A percentile compares a stretch with the other conserved stretches of the same genome.
These are phyloP conservation scores for Pseudolaguvia tuberculata DNA, from an alignment of 2,113 vertebrate species.

Conservation along the genomic window DNA sequence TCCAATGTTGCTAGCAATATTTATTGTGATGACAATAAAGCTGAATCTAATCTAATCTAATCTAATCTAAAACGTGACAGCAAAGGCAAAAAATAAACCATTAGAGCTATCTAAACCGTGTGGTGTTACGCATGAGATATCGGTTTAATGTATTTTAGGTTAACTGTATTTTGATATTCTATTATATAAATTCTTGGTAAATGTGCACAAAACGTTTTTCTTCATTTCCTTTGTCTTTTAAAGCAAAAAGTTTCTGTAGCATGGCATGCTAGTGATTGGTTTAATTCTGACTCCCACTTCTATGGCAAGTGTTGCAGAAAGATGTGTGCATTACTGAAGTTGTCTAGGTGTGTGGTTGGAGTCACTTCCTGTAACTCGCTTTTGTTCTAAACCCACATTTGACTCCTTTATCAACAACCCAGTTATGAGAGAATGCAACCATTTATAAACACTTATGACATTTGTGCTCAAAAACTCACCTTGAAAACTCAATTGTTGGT, in stretches of 20 bases:
- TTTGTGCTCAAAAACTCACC: slow-evolving; percentile 7
- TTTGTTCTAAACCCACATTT: slow-evolving; percentile 45
- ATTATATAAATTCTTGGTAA: neutral
- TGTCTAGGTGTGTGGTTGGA: slow-evolving; percentile 61
- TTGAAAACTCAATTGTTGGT: neutral
- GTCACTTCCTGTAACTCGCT: slow-evolving; percentile 62
- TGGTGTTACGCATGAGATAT: neutral
- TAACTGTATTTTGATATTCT: neutral
- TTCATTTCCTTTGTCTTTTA: slow-evolving; percentile 52
- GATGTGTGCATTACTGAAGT: slow-evolving; percentile 36
- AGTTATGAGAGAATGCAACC: neutral
- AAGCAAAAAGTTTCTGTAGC: slow-evolving; percentile 26
- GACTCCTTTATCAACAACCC: slow-evolving; percentile 19
- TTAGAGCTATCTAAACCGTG: neutral
- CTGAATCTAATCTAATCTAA: no score
- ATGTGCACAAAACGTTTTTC: slow-evolving; percentile 15
- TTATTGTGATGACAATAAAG: no score
- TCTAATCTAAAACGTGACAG: neutral
- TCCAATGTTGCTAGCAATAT: no score
- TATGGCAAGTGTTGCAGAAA: slow-evolving; percentile 57
- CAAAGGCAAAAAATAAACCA: neutral
- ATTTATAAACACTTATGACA: neutral
- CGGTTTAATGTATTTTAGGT: neutral
- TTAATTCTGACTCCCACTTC: slow-evolving; percentile 39
- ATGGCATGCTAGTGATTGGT: slow-evolving; percentile 57